Evolutionary conservation across 2,888 invertebrate species (phyloP), one percentile per base, ranked within the genome.

Genomic region (Taphrorychus bicolor): DNA sequence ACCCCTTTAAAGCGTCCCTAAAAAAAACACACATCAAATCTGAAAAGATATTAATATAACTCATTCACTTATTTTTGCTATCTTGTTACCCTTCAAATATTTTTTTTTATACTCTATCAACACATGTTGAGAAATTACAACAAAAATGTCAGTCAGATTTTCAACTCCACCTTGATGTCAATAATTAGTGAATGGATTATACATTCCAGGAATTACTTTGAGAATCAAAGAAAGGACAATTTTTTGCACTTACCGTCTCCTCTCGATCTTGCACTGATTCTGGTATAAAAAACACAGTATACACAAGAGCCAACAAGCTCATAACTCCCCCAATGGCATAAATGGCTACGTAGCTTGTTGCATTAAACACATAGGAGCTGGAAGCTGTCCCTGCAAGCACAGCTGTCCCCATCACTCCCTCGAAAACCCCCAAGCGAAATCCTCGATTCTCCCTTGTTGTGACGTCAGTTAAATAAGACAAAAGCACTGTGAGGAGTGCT

Each of bases 381-480:
- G 69, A 64, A 1, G 68, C 40, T 22, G 61, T 68, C 11, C 74
- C 75, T 32, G 67, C 3, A 7, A 75, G 45, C 9, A 66, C 65
- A 2, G 72, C 73, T 24, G 65, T 18, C 5, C 66, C 72, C 48
- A 75, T 41, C 5, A 61, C 32, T 14, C 45, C 73, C 66, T 75
- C 75, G 48, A 74, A 68, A 3, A 73, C 21, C 5, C 72, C 74
- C 75, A 75, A 74, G 67, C 75, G 74, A 74, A 88, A 81, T 65
- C 90, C 88, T 78, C 91, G 83, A 72, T 85, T 86, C 14, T 84
- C 82, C 18, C 84, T 84, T n/a, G 85, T 81, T 0, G 88, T 87
- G 51, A 88, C 85, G 78, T 92, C 91, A 45, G 88, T 87, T 71
- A 91, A 82, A 75, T 90, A 80, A 56, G 81, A 78, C 18, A 80